A percentile compares a stretch with the other conserved stretches of the same genome.
These are phyloP conservation scores for Dendronephthya gigantea DNA, from an alignment of 64 coral and sea anemone species.

Conservation along the genomic window DNA sequence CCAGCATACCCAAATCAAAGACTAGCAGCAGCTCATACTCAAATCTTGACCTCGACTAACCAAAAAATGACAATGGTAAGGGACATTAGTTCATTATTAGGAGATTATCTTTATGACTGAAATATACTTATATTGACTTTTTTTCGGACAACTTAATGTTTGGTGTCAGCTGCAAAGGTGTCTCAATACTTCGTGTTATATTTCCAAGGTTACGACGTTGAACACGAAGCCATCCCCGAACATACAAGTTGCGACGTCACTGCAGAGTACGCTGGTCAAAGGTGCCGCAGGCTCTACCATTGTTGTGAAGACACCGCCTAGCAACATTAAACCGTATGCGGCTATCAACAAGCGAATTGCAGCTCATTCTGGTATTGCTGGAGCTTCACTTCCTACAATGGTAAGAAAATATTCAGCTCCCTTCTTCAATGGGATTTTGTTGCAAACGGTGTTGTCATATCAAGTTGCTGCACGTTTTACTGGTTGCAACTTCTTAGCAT, in stretches of 20 bases:
- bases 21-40: neutral
- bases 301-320: slow-evolving; percentile 81
- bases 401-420: neutral
- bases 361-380: neutral
- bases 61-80: slow-evolving; percentile 3
- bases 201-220: neutral
- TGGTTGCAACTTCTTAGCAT: no score
- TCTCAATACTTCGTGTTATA: neutral
- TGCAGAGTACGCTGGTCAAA: slow-evolving; percentile 32
- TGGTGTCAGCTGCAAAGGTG: neutral
- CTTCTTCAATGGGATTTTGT: no score
- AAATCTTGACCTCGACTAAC: neutral
- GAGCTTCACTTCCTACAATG: neutral
- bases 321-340: slow-evolving; percentile 56
- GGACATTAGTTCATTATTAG: no score
- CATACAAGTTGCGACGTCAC: neutral
- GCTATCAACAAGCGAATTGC: slow-evolving; percentile 89
- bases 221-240: neutral
- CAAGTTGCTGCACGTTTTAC: no score
- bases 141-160: no score
- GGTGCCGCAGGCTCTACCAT: slow-evolving; percentile 48
- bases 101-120: no score
- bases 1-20: neutral
- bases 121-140: no score
- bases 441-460: no score